phyloP scores from a whole-genome alignment of 2,113 vertebrate species.

The Drymodes brunneopygia region DNA sequence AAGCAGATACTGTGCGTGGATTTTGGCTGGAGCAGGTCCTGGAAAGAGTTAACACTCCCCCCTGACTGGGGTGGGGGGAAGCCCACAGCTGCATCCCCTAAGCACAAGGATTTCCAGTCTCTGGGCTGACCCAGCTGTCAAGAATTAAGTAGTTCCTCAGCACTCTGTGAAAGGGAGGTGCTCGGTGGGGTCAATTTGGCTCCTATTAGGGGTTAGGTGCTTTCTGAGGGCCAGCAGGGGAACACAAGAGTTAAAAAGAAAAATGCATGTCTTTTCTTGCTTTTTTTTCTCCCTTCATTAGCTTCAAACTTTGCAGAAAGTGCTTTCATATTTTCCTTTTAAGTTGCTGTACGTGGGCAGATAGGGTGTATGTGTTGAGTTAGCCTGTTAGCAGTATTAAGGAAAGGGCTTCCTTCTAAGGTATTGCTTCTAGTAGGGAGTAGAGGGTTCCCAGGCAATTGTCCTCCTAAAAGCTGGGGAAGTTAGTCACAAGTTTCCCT shows the following conservation, averaged over 20 bases:
- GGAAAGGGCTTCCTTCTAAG: not conserved
- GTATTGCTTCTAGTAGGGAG: not conserved
- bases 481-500: not conserved
- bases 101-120: constrained; percentile 12
- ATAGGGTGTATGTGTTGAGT: not conserved
- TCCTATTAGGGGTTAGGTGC: not conserved
- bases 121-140: constrained; percentile 37
- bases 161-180: not conserved
- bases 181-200: not conserved
- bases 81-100: not conserved
- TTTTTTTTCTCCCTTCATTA: not conserved
- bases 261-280: not conserved
- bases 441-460: not conserved
- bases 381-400: not conserved
- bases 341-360: not conserved
- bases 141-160: constrained; percentile 36
- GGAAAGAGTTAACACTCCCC: not conserved
- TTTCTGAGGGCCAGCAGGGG: not conserved
- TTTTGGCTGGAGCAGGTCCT: not conserved
- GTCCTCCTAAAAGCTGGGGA: not conserved
- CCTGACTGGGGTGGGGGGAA: not conserved
- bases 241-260: not conserved
- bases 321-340: not conserved
- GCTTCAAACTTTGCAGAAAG: not conserved
- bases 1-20: not conserved